Percentiles rank a stretch among this genome's conserved stretches.
phyloP scores from a whole-genome alignment of 2,888 invertebrate species.

The Drosophila atroscutellata region DNA sequence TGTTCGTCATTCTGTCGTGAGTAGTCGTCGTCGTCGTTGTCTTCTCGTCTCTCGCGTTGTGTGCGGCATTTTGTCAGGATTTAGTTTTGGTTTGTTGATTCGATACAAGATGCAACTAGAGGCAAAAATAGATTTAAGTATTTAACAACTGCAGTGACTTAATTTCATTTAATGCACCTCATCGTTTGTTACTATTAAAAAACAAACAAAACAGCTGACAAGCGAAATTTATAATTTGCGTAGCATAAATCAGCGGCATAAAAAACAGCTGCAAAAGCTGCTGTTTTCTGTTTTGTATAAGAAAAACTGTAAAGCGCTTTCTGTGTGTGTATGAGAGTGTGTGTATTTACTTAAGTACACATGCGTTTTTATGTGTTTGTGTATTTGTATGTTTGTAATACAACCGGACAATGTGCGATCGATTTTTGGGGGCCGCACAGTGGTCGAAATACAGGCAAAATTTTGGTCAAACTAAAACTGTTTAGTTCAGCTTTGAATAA shows the following conservation, averaged over 20 bases:
- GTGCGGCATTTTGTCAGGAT: conserved; percentile 44
- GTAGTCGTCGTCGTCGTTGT: conserved; percentile 67
- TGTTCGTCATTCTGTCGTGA: conserved; percentile 63
- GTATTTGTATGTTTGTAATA: conserved; percentile 44
- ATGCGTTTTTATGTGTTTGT: conserved; percentile 15
- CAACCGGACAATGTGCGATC: conserved; percentile 65
- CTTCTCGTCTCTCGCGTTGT: conserved; percentile 48
- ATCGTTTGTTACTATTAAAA: conserved; percentile 16
- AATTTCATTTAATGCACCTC: conserved; percentile 5
- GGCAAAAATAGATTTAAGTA: conserved; percentile 4
- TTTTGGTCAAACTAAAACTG: background rate
- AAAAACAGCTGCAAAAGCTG: conserved; percentile 61
- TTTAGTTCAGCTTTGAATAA: conserved; percentile 4
- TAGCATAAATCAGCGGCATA: conserved; percentile 50
- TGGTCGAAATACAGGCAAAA: conserved; percentile 20
- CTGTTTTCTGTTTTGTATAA: conserved; percentile 28
- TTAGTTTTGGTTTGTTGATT: conserved; percentile 42
- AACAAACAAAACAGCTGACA: conserved; percentile 41
- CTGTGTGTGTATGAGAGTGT: conserved; percentile 6
- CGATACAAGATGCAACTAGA: conserved; percentile 41
- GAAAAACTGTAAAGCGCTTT: conserved; percentile 14
- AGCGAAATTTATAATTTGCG: conserved; percentile 24
- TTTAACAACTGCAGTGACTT: conserved; percentile 7
- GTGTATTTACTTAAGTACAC: conserved; percentile 4
- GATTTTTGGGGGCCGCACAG: conserved; percentile 66